Evolutionary conservation across 2,113 vertebrate genomes (phyloP).

Genomic region (Melanotaenia duboulayi): DNA sequence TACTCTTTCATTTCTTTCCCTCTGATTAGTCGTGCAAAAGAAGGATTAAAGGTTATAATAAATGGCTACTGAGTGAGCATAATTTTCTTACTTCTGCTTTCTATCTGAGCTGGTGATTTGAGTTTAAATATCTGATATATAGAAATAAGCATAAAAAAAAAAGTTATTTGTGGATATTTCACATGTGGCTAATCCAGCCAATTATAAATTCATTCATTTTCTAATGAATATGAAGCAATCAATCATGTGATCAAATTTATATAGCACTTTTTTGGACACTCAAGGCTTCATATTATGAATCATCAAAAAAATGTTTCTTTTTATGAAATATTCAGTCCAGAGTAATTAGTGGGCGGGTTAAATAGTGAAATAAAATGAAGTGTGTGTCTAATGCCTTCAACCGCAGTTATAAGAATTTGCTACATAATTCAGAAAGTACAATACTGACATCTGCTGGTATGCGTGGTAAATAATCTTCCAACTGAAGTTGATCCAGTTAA

Average conservation of each 20-base stretch:
- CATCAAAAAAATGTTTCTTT: neutral
- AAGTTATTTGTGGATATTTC: neutral
- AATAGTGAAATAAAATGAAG: neutral
- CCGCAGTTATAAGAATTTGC: neutral
- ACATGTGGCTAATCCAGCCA: neutral
- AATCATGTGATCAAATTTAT: no score
- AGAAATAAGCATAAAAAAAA: neutral
- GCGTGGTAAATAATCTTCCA: neutral
- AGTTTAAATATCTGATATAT: neutral
- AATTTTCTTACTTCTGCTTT: conserved; percentile 8
- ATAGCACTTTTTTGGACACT: no score
- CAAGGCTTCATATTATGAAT: neutral
- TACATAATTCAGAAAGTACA: conserved; percentile 31
- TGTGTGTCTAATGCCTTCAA: neutral
- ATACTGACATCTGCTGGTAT: conserved; percentile 72
- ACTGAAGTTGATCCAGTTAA: neutral
- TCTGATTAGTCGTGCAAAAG: conserved; percentile 31
- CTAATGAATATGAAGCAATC: no score
- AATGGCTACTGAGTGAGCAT: neutral
- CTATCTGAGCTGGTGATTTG: neutral
- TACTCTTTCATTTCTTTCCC: conserved; percentile 5
- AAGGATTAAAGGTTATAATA: neutral
- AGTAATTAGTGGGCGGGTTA: neutral
- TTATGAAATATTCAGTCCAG: neutral
- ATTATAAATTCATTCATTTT: no score